phyloP scores from a whole-genome alignment of 2,888 invertebrate species.

The Tridacna crocea region DNA sequence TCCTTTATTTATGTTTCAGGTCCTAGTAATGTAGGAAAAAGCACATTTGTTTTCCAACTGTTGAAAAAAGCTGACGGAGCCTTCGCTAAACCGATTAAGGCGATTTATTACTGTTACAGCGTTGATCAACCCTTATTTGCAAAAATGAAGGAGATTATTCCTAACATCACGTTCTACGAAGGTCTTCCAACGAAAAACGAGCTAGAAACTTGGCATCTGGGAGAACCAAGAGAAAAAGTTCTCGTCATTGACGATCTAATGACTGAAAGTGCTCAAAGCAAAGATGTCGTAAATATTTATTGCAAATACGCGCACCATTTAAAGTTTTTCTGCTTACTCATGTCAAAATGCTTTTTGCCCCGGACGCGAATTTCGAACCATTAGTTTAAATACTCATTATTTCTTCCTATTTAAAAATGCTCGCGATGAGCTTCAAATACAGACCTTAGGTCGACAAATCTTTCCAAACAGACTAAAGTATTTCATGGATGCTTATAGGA shows the following conservation, averaged over 20 bases:
- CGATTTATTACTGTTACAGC: constrained; percentile 50
- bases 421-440: constrained; percentile 52
- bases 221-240: constrained; percentile 41
- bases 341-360: constrained; percentile 55
- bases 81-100: constrained; percentile 43
- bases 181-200: constrained; percentile 41
- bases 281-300: constrained; percentile 53
- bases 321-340: constrained; percentile 54
- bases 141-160: constrained; percentile 48
- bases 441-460: constrained; percentile 58
- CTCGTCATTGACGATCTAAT: constrained; percentile 54
- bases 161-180: constrained; percentile 41
- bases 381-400: constrained; percentile 59
- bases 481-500: constrained; percentile 52
- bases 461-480: constrained; percentile 46
- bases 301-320: constrained; percentile 56
- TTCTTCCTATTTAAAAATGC: constrained; percentile 57
- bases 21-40: constrained; percentile 48
- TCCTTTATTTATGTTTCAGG: constrained; percentile 31
- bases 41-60: constrained; percentile 43
- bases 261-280: constrained; percentile 37
- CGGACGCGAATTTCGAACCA: constrained; percentile 53
- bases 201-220: constrained; percentile 45
- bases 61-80: constrained; percentile 44
- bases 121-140: constrained; percentile 58